These are phyloP conservation scores for Cygnus buccinator DNA, from an alignment of 2,113 vertebrate genomes.

Conservation along the genomic window DNA sequence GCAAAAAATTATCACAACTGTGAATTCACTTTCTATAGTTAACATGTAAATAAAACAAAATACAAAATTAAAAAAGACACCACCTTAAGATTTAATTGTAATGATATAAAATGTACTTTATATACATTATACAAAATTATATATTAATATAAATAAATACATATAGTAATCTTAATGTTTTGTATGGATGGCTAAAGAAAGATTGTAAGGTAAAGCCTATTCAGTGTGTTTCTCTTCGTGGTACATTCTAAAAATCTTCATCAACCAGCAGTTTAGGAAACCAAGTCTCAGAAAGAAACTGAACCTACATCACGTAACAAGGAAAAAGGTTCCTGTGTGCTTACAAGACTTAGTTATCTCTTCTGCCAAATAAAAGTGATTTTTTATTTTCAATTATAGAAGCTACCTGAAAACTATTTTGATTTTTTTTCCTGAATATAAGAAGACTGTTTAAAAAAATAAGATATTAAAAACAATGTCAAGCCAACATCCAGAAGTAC, in stretches of 20 bases:
- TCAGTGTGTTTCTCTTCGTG: background rate
- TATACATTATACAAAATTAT: background rate
- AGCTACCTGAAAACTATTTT: background rate
- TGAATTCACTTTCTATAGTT: background rate
- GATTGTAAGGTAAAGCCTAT: background rate
- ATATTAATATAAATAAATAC: slow-evolving; percentile 20
- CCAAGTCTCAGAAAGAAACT: background rate
- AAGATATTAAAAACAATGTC: background rate
- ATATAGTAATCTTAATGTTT: background rate
- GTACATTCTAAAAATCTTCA: background rate
- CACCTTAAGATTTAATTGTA: background rate
- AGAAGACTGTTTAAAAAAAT: background rate
- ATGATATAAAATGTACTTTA: background rate
- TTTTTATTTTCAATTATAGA: background rate
- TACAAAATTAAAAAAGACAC: background rate
- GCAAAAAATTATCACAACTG: background rate
- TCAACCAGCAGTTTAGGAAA: background rate
- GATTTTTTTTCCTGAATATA: background rate
- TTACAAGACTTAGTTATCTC: background rate
- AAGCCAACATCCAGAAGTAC: background rate
- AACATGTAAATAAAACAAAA: background rate
- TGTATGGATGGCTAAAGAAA: background rate
- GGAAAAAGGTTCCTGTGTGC: background rate
- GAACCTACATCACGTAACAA: background rate
- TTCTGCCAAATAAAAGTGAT: background rate